phyloP scores from a whole-genome alignment of 2,797 vertebrate genomes.

The Clarias pachynema region DNA sequence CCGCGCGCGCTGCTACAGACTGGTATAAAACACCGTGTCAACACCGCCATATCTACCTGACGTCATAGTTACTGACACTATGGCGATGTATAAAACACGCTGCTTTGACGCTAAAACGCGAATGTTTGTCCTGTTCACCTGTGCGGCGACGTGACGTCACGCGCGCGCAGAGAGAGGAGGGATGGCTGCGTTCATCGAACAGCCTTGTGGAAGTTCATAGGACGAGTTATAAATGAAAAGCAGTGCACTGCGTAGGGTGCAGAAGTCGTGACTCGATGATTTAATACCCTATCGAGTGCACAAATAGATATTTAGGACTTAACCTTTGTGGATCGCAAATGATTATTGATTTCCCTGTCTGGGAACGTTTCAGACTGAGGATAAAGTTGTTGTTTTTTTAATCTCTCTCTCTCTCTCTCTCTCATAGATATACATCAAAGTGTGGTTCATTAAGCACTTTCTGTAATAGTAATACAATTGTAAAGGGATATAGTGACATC shows the following conservation, averaged over 20 bases:
- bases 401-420: too few species aligned
- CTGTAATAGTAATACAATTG: neutral
- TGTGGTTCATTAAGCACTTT: neutral
- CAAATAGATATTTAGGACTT: neutral
- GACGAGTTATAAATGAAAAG: neutral
- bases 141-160: slow-evolving; percentile 3
- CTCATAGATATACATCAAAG: too few species aligned
- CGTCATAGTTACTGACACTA: neutral
- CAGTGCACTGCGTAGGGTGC: neutral
- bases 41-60: neutral
- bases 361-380: neutral
- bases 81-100: neutral
- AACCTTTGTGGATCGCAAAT: neutral
- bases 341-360: neutral
- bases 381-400: too few species aligned
- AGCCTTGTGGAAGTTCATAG: neutral
- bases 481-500: slow-evolving; percentile 38
- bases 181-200: neutral
- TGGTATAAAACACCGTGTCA: neutral
- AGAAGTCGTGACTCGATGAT: neutral
- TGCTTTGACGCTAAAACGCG: neutral
- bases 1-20: neutral
- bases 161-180: too few species aligned
- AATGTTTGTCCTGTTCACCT: neutral
- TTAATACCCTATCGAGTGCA: neutral